Base-by-base conservation (phyloP, 2,797 vertebrate species). In the Sphenodon punctatus region DNA sequence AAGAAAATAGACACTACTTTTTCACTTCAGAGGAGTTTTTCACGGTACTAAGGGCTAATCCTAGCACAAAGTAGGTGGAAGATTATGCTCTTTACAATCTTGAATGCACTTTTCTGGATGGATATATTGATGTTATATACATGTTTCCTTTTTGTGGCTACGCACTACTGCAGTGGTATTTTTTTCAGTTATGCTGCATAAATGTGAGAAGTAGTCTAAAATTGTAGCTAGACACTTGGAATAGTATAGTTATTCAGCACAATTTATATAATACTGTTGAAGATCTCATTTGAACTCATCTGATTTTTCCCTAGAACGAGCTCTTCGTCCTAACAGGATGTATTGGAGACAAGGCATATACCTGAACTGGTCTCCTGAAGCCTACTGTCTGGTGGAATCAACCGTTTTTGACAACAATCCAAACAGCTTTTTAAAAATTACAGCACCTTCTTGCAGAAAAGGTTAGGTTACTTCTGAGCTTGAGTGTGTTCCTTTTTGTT, bases 341-440 rank as follows among this genome's bases (percentile, higher is more conserved):
- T 99, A 98, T 68, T 99, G 99, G 99, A 96, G 97, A 85, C 97
- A 96, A 83, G 99, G 99, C 14, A 95, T 99, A 89, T 98, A 98
- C 91, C 91, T 99, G 90, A 98, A 96, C 60, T 99, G 99, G 99
- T 98, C 97, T 71, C 96, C 97, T 7, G 98, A 99, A 82, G 98
- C 97, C 9, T 99, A 99, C 78, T 98, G 97, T 69, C 94, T 99
- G 60, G 97, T 99, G 88, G 98, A 99, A 93, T 97, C 97, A 0
- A 94, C 96, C n/a, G 80, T 94, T 2, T 89, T 96, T 78, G 96
- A 97, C 67, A 90, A 95, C 49, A 97, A 92, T 39, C 91, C 96
- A 3, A 97, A 98, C 87, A 98, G 97, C 91, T 97, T 97, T 68
- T 94, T 99, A 91, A 97, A 96, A 94, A 97, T 99, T 72, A 99